phyloP scores from a whole-genome alignment of 2,888 invertebrate species.

The Cephus nigrinus region DNA sequence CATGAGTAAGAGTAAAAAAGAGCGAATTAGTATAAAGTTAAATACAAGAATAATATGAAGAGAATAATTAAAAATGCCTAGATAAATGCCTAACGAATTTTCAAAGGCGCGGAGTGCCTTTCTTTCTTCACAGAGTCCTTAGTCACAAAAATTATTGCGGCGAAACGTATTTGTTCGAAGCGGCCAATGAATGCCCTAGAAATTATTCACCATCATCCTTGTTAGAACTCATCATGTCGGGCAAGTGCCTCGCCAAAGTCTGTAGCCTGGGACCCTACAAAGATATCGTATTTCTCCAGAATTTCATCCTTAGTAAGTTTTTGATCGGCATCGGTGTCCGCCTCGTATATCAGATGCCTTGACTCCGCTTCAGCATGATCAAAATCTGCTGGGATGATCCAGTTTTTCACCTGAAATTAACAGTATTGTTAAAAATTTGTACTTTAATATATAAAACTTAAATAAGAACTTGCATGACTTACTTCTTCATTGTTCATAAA shows the following conservation, averaged over 20 bases:
- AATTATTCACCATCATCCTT: neutral
- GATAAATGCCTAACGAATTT: neutral
- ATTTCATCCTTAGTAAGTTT: constrained; percentile 90
- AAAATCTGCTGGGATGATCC: constrained; percentile 96
- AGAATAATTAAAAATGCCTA: neutral
- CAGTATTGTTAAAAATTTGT: neutral
- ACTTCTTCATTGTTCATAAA: constrained; percentile 90
- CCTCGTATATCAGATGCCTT: constrained; percentile 93
- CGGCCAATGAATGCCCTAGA: constrained; percentile 18
- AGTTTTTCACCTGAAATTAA: constrained; percentile 73
- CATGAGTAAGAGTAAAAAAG: neutral
- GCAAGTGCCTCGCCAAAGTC: constrained; percentile 97
- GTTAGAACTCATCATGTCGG: constrained; percentile 95
- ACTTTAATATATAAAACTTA: constrained; percentile 2
- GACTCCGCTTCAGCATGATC: constrained; percentile 98
- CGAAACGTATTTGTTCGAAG: constrained; percentile 13
- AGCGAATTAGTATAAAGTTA: neutral
- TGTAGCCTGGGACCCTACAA: constrained; percentile 98
- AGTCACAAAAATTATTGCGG: constrained; percentile 25
- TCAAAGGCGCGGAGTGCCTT: neutral
- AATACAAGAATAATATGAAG: neutral
- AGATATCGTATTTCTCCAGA: constrained; percentile 94
- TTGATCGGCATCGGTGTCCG: constrained; percentile 92
- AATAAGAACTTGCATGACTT: constrained; percentile 23
- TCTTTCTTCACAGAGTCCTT: constrained; percentile 10